These are phyloP conservation scores for Cyanoliseus patagonus DNA, from an alignment of 2,113 vertebrate genomes.

Conservation along the genomic window DNA sequence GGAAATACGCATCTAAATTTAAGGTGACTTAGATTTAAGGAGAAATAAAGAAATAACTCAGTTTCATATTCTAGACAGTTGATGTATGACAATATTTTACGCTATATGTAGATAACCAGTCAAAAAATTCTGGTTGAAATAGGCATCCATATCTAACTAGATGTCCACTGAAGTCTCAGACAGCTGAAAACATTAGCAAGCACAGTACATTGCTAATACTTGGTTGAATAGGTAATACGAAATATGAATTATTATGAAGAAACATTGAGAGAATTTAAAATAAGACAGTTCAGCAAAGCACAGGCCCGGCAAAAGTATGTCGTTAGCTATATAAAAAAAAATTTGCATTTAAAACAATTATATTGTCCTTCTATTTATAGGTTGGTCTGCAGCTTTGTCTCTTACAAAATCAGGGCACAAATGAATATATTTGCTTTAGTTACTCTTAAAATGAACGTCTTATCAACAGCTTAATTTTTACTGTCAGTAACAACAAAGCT, in stretches of 20 bases:
- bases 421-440: not conserved
- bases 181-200: not conserved
- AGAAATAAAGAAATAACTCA: not conserved
- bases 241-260: not conserved
- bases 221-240: not conserved
- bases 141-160: not conserved
- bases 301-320: not conserved
- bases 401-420: not conserved
- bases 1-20: not conserved
- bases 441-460: not conserved
- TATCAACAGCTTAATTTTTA: not conserved
- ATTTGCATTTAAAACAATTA: not conserved
- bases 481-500: not conserved
- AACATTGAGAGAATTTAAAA: not conserved
- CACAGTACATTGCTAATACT: not conserved
- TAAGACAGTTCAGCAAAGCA: not conserved
- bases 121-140: not conserved
- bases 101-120: not conserved
- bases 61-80: not conserved
- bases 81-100: not conserved
- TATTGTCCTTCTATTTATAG: not conserved
- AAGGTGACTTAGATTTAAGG: not conserved
- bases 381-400: not conserved
- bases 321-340: not conserved
- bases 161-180: not conserved